Evolutionary conservation across 2,888 invertebrate species (phyloP), one percentile per base, ranked within the genome.

Genomic region (Pollenia angustigena): DNA sequence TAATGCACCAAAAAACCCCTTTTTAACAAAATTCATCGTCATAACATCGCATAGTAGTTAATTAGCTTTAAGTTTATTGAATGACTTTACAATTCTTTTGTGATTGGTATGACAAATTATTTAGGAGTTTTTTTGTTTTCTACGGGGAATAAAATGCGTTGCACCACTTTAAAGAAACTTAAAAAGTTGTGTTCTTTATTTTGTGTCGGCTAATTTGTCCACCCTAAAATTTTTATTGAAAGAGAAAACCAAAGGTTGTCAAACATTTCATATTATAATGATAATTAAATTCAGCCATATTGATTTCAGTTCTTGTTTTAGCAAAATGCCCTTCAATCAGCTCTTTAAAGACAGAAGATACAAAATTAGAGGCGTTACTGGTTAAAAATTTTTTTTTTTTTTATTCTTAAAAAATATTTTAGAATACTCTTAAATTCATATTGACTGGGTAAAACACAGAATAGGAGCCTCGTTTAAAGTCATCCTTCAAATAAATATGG

Each of bases 21-120:
- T 56, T 76, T 76, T 46, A 60, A 52, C 2, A 50, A 44, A 68
- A 69, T 50, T 60, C 10, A 40, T 78, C 18, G 40, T 44, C 40
- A 64, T 48, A 81, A 74, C 42, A 74, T 66, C 12, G 32, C 52
- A 46, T 60, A 68, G 72, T 84, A 54, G 72, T 84, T 54, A 79
- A 79, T 84, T 74, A 74, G 79, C 74, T 84, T 76, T 52, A 84
- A 74, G 66, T 79, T 84, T 79, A 84, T 74, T 83, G 72, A 83
- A 78, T 83, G 83, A 83, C 56, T 72, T 71, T 48, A 44, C 71
- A 71, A 78, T 64, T 66, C 82, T 54, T 84, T 79, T 79, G 58
- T 79, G 44, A 68, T 79, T 79, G 74, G 50, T 42, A 56, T 71
- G 62, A 78, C 75, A 78, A 83, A 58, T 74, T 60, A 68, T 58